Conservation (phyloP, 2,888 invertebrate species). For the Zeuzera pyrina region DNA sequence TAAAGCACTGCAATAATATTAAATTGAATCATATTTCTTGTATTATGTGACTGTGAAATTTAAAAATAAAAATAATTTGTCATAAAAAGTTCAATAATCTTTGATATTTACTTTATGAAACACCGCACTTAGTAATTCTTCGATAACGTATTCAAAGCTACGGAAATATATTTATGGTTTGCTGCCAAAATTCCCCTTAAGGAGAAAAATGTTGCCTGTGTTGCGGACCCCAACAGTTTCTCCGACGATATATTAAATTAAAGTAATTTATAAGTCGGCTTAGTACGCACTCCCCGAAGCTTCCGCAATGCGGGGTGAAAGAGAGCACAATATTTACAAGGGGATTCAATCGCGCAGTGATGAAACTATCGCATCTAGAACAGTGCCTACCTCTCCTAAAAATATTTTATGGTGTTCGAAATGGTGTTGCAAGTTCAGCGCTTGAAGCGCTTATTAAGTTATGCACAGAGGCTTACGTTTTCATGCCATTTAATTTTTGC, state of each 20-base stretch:
- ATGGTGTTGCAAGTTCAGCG: conserved; percentile 1
- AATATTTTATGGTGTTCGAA: conserved; percentile 1
- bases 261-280: conserved; percentile 5
- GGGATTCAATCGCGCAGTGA: too few species aligned
- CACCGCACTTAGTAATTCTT: too few species aligned
- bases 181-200: conserved; percentile 11
- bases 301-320: not conserved
- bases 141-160: conserved; percentile 2
- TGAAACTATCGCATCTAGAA: not conserved
- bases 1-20: too few species aligned
- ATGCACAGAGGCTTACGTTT: too few species aligned
- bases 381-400: not conserved
- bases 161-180: conserved; percentile 12
- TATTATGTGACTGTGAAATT: too few species aligned
- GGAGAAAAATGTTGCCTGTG: conserved; percentile 17
- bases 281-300: not conserved
- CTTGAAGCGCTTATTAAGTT: not conserved
- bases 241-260: conserved; percentile 4
- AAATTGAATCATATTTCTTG: too few species aligned
- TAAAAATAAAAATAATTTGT: too few species aligned
- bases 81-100: too few species aligned
- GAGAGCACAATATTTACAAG: conserved; percentile 2
- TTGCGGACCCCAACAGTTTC: conserved; percentile 8
- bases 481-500: too few species aligned
- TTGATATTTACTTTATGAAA: too few species aligned